Base-by-base conservation (phyloP, 1,140 invertebrate genomes). In the Metaphire vulgaris region DNA sequence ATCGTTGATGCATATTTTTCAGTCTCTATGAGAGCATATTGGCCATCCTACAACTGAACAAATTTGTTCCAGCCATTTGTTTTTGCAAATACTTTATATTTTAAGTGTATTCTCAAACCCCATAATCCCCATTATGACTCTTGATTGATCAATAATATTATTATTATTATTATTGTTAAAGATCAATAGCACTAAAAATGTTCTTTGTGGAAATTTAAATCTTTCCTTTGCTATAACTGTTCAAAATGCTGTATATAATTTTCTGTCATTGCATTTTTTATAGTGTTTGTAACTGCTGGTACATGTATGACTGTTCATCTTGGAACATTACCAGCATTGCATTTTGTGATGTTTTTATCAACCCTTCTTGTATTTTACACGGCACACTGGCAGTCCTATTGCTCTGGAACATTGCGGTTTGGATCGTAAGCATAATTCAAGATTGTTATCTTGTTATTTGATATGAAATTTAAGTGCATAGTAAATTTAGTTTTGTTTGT, bases 381-480 rank as follows among this genome's bases (percentile, higher is more conserved):
- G 86, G 97, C 97, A 1, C 98, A 99, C 87, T 99, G 97, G 98
- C 96, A 98, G 85, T 97, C 96, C 0, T 99, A 99, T 88, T 96
- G 99, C 30, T 97, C 87, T 88, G 93, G 93, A 69, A 92, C 93
- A 29, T 88, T 99, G 74, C 90, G 91, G 79, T 99, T 99, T 89
- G 95, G 95, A 69, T 91, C 90, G 88, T 88, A 84, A 85, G 84
- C 84, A 56, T n/a, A 21, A 56, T 56, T 6, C 41, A 56, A 12
- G 6, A 12, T 6, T 56, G 21, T 12, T 56, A 56, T 56, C 6
- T 56, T 56, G 41, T 56, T 56, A 56, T 56, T 56, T 56, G 6
- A 21, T 56, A 12, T 12, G 21, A 56, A 56, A 12, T 56, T 21
- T 12, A 56, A 56, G 21, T 56, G 21, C 41, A 56, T 56, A 56